phyloP scores from a whole-genome alignment of 2,888 invertebrate species.

The Cephus runcator region DNA sequence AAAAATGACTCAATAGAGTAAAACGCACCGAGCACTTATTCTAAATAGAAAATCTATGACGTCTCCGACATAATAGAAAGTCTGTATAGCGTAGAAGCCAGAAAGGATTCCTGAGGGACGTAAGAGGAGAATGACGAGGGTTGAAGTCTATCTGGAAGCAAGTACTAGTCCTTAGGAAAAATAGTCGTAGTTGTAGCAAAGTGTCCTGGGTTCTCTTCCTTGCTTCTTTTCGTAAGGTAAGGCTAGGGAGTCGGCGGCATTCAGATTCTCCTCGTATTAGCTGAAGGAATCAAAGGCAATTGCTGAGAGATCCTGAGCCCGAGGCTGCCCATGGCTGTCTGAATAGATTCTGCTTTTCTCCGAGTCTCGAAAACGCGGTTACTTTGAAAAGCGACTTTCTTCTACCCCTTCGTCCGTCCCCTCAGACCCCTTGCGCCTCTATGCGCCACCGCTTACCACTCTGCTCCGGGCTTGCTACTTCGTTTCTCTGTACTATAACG shows the following conservation, averaged over 20 bases:
- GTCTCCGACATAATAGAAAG: background rate
- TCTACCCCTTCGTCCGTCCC: constrained; percentile 2
- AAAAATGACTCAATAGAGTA: background rate
- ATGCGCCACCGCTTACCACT: background rate
- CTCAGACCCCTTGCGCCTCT: constrained; percentile 16
- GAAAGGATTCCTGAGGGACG: background rate
- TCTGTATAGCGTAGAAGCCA: background rate
- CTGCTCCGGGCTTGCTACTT: background rate
- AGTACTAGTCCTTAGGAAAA: background rate
- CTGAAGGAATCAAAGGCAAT: constrained; percentile 41
- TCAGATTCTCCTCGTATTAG: constrained; percentile 37
- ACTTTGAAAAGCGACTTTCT: constrained; percentile 2
- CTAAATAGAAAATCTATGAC: background rate
- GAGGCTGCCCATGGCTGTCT: constrained; percentile 24
- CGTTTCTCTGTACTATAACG: background rate
- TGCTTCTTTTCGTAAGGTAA: background rate
- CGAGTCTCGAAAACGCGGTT: constrained; percentile 3
- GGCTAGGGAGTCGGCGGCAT: constrained; percentile 15
- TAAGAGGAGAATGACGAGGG: background rate
- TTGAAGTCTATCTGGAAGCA: background rate
- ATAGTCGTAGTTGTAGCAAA: background rate
- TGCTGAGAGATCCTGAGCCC: constrained; percentile 33
- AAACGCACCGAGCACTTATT: background rate
- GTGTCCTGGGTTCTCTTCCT: background rate
- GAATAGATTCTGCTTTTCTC: constrained; percentile 27